Evolutionary conservation across 2,888 invertebrate species (phyloP), one percentile per base, ranked within the genome.

Genomic region (Melinopterus prodromus): DNA sequence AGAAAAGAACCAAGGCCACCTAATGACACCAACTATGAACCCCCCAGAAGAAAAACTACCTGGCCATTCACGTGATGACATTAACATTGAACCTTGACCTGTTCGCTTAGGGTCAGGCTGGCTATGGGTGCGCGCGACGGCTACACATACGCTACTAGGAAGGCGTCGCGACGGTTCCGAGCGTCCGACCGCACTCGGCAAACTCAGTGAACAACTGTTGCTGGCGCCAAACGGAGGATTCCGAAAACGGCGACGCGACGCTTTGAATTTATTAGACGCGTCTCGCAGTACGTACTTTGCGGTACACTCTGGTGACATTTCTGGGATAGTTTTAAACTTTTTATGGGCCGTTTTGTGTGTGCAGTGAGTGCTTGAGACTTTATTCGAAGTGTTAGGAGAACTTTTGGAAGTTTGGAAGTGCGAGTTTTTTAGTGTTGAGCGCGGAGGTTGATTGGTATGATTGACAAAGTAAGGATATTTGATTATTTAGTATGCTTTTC

Each of bases 141-240:
- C 88, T 88, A 88, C 88, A 89, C 88, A 89, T 90, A 89, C 90
- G 90, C 88, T 86, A 88, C 89, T 35, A 83, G 89, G 90, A 90
- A 82, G 85, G 86, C 84, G 83, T 83, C 84, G 84, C 84, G 84
- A 83, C 85, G 83, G 82, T 82, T 82, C 82, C 26, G 83, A 82
- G 79, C 78, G 76, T 79, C 85, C 84, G 85, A 85, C 86, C 86
- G 85, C 83, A 84, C 26, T 26, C 26, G 26, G 26, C 26, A 26
- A 26, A 83, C 83, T 83, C 85, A 86, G 86, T 87, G 84, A 80
- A 82, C 84, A 87, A 86, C 87, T 87, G 87, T 87, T 87, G 87
- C 87, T 87, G 85, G 84, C 79, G 78, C 80, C 72, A 77, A 78
- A 72, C 80, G 76, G 75, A 53, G 12, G 53, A 53, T 53, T 53